phyloP scores from a whole-genome alignment of 2,797 vertebrate species.

The Kryptopterus vitreolus region DNA sequence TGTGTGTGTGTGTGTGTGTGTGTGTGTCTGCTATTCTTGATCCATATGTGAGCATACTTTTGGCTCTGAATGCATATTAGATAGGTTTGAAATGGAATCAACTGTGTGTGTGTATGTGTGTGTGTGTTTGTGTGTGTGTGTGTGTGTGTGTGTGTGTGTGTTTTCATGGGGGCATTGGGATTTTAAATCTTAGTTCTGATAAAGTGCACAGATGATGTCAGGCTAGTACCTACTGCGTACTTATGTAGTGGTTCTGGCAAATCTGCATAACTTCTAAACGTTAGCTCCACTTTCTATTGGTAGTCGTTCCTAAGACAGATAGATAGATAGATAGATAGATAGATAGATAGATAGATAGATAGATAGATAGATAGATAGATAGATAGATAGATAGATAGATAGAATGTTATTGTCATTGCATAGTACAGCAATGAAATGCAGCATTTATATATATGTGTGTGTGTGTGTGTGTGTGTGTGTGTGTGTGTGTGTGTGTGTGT shows the following conservation, averaged over 20 bases:
- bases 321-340: no score
- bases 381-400: no score
- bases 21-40: background rate
- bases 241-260: background rate
- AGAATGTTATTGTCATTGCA: no score
- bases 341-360: no score
- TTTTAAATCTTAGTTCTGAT: background rate
- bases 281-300: background rate
- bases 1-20: conserved; percentile 6
- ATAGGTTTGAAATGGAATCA: background rate
- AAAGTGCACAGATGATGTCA: background rate
- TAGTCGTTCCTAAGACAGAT: no score
- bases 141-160: background rate
- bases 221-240: no score
- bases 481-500: no score
- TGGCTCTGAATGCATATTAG: background rate
- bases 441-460: no score
- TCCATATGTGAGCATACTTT: background rate
- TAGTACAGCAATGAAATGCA: no score
- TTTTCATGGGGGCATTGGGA: background rate
- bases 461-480: no score
- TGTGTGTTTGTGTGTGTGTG: background rate
- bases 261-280: background rate
- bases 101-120: background rate
- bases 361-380: no score